phyloP scores from a whole-genome alignment of 2,888 invertebrate species.

The Mycalesis mineus region DNA sequence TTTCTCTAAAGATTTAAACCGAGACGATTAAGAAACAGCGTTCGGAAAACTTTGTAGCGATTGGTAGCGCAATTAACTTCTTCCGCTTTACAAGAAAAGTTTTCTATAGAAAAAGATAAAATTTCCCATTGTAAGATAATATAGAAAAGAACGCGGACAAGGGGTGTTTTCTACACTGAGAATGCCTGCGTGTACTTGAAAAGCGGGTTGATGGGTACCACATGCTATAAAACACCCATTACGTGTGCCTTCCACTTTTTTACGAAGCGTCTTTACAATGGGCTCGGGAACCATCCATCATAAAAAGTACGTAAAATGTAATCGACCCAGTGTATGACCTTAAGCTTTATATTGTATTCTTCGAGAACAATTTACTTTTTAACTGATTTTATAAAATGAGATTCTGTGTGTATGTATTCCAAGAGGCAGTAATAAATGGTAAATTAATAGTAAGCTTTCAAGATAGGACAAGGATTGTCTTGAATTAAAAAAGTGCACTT shows the following conservation, averaged over 20 bases:
- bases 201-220: constrained; percentile 4
- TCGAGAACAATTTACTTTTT: background rate
- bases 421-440: too few relatives aligned
- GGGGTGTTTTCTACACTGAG: background rate
- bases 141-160: too few relatives aligned
- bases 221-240: constrained; percentile 18
- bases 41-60: background rate
- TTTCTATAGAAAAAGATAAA: background rate
- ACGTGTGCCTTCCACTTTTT: constrained; percentile 5
- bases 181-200: constrained; percentile 9
- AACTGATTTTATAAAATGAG: too few relatives aligned
- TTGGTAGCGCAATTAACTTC: background rate
- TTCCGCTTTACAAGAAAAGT: background rate
- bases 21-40: background rate
- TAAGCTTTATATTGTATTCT: background rate
- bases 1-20: too few relatives aligned
- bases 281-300: background rate
- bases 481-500: too few relatives aligned
- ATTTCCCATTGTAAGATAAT: background rate
- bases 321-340: background rate
- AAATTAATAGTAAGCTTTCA: too few relatives aligned
- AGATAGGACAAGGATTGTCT: too few relatives aligned
- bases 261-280: constrained; percentile 4
- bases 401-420: too few relatives aligned
- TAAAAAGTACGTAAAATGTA: constrained; percentile 4